Conservation (phyloP, 2,113 vertebrate species). For the Girardinichthys multiradiatus region DNA sequence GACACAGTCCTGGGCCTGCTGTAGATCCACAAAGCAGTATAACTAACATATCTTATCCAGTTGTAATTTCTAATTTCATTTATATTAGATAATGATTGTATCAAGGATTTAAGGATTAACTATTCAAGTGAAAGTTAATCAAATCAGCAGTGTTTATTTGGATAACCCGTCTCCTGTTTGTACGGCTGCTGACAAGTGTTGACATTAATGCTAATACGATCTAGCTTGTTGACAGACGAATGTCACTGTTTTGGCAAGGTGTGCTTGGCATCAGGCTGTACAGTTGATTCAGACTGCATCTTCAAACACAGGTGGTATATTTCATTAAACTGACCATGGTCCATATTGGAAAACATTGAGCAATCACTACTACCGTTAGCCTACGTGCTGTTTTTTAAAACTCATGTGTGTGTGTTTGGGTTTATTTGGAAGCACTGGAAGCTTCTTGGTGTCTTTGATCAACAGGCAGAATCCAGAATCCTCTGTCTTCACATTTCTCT, state of each 20-base stretch:
- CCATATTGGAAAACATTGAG: constrained; percentile 16
- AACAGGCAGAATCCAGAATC: constrained; percentile 62
- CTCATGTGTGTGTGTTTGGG: constrained; percentile 12
- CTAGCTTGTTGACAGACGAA: neutral
- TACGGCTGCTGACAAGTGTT: neutral
- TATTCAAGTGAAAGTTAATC: neutral
- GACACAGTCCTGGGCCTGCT: too few relatives aligned
- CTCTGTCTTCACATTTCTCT: constrained; percentile 75
- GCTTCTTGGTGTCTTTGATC: constrained; percentile 61
- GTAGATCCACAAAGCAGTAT: too few relatives aligned
- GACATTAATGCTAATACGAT: neutral
- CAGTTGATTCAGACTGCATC: neutral
- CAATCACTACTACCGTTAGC: constrained; percentile 34
- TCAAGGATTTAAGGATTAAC: neutral
- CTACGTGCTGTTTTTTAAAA: constrained; percentile 43
- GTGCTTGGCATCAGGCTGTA: neutral
- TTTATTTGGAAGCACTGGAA: constrained; percentile 16
- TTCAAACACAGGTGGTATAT: constrained; percentile 12
- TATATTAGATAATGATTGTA: neutral
- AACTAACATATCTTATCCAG: neutral
- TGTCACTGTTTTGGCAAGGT: neutral
- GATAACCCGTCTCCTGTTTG: neutral
- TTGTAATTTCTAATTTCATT: neutral
- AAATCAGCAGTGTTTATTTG: neutral
- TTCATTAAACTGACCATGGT: constrained; percentile 3